Conservation (phyloP, 2,888 invertebrate species). For the Andrena dorsata region DNA sequence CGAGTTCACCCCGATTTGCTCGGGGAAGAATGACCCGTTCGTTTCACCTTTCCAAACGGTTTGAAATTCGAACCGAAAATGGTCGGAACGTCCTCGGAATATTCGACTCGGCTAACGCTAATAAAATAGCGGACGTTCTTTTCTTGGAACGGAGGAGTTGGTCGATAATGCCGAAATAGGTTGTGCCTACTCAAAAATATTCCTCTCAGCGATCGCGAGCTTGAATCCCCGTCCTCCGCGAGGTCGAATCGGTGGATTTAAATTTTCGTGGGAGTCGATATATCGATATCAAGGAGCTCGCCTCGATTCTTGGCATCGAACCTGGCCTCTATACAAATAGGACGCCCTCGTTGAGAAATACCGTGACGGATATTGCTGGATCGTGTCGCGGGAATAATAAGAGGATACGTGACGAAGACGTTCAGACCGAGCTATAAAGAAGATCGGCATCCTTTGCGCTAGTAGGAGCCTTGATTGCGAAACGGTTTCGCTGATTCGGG, state of each 20-base stretch:
- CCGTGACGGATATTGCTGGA: constrained; percentile 35
- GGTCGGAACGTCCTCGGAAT: background rate
- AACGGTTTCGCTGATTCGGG: background rate
- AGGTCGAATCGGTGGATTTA: background rate
- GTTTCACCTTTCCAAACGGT: background rate
- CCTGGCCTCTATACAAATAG: constrained; percentile 38
- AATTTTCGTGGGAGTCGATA: background rate
- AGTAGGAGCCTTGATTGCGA: background rate
- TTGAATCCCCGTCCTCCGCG: background rate
- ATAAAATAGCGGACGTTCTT: background rate
- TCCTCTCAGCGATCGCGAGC: background rate
- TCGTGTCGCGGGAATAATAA: constrained; percentile 45
- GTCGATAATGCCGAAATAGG: constrained; percentile 4
- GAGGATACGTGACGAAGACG: constrained; percentile 45
- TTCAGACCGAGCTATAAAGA: constrained; percentile 18
- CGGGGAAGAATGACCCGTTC: background rate
- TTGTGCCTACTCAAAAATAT: background rate
- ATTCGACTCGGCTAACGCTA: background rate
- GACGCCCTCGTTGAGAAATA: constrained; percentile 32
- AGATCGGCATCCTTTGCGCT: constrained; percentile 13
- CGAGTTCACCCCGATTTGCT: constrained; percentile 2
- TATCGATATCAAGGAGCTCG: background rate
- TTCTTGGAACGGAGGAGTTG: background rate
- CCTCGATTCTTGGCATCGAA: constrained; percentile 38
- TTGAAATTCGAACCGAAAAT: background rate